Evolutionary conservation across 2,113 vertebrate species (phyloP).

Genomic region (Toxotes chatareus): DNA sequence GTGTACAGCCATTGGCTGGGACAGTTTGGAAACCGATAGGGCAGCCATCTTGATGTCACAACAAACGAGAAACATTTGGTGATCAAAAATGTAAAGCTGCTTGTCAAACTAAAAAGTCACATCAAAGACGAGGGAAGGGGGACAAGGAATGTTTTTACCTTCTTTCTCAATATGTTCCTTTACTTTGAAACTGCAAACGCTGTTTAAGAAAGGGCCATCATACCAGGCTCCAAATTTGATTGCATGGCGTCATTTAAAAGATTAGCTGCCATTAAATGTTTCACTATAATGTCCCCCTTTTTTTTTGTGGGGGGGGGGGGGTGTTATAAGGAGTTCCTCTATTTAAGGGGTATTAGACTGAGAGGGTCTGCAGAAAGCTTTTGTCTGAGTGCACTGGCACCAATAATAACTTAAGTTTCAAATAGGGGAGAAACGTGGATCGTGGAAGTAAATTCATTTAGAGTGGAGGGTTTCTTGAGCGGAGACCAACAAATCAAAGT

Average conservation of each 20-base stretch:
- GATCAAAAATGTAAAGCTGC: slow-evolving; percentile 31
- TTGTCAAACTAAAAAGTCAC: slow-evolving; percentile 26
- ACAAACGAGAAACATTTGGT: neutral
- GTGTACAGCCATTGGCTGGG: neutral
- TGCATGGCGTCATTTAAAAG: slow-evolving; percentile 68
- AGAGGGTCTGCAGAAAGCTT: slow-evolving; percentile 33
- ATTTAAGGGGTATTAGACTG: slow-evolving; percentile 53
- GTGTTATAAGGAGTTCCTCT: slow-evolving; percentile 42
- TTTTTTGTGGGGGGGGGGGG: slow-evolving; percentile 47
- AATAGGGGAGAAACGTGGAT: slow-evolving; percentile 1
- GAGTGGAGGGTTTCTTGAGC: neutral
- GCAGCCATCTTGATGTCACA: slow-evolving; percentile 4
- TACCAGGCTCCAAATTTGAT: slow-evolving; percentile 70
- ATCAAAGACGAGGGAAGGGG: neutral
- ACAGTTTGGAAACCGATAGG: neutral
- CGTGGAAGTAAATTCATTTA: slow-evolving; percentile 33
- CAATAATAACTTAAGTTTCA: slow-evolving; percentile 9
- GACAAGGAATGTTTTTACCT: neutral
- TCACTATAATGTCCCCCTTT: slow-evolving; percentile 62
- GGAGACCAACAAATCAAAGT: slow-evolving; percentile 8
- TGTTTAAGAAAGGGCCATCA: slow-evolving; percentile 47
- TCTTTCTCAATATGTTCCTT: slow-evolving; percentile 14
- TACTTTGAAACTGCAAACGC: slow-evolving; percentile 23
- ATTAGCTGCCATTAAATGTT: slow-evolving; percentile 72
- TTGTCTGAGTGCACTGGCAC: slow-evolving; percentile 39